phyloP scores from a whole-genome alignment of 2,113 vertebrate genomes.

The Channa argus region DNA sequence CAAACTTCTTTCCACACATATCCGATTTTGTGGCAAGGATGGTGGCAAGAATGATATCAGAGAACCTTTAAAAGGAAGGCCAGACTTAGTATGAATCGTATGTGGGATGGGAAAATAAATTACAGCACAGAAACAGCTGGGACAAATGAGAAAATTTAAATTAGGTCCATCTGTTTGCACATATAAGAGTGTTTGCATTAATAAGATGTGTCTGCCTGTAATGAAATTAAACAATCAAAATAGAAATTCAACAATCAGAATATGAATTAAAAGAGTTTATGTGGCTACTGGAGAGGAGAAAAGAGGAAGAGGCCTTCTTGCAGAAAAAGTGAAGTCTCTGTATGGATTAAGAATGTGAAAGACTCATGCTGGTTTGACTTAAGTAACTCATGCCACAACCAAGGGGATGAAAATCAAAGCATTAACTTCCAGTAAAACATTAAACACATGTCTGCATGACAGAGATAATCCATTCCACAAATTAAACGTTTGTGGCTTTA shows the following conservation, averaged over 20 bases:
- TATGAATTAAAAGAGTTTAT: constrained; percentile 33
- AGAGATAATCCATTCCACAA: constrained; percentile 6
- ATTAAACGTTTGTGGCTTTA: constrained; percentile 37
- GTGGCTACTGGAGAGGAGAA: constrained; percentile 55
- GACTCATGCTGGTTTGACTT: constrained; percentile 75
- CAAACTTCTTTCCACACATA: constrained; percentile 98
- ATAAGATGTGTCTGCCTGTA: constrained; percentile 59
- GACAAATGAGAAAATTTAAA: constrained; percentile 36
- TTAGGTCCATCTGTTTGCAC: constrained; percentile 37
- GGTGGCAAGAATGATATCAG: constrained; percentile 96
- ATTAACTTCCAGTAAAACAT: constrained; percentile 49
- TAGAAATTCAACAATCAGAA: constrained; percentile 27
- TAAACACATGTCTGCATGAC: constrained; percentile 35
- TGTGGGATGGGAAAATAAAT: background rate
- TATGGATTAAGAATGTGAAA: constrained; percentile 65
- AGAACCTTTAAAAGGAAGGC: constrained; percentile 87
- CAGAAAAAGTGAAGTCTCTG: constrained; percentile 63
- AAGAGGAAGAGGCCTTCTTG: constrained; percentile 52
- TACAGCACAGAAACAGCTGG: constrained; percentile 13
- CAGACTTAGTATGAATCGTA: constrained; percentile 22
- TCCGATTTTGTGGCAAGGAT: constrained; percentile 99
- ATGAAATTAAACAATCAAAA: constrained; percentile 33
- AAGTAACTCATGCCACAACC: constrained; percentile 76
- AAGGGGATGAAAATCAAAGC: constrained; percentile 55
- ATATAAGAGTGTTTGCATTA: constrained; percentile 34